These are phyloP conservation scores for Drosophila recens DNA, from an alignment of 2,888 invertebrate species.

Conservation along the genomic window DNA sequence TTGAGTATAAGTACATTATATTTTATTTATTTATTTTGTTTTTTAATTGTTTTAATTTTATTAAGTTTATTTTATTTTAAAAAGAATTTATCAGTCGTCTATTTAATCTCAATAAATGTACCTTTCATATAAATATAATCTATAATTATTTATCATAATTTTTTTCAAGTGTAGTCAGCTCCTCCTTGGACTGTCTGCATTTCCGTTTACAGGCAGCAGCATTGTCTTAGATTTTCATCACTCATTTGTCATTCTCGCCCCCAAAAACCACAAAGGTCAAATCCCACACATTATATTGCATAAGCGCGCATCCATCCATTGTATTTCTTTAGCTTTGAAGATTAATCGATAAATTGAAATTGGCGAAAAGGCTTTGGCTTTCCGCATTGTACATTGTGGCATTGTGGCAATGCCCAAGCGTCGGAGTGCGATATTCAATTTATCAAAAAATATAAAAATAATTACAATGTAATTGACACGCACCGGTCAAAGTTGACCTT, in stretches of 20 bases:
- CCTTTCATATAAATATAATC: not conserved
- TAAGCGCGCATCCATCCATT: conserved; percentile 54
- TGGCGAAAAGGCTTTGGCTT: conserved; percentile 39
- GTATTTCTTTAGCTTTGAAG: conserved; percentile 38
- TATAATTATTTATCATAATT: not conserved
- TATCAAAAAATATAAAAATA: conserved; percentile 70
- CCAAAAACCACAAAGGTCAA: conserved; percentile 62
- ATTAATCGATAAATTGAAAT: conserved; percentile 59
- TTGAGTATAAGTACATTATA: not conserved
- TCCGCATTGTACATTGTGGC: conserved; percentile 39
- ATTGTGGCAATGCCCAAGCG: not conserved
- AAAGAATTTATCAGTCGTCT: not conserved
- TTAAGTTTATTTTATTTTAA: no score
- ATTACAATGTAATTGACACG: conserved; percentile 79
- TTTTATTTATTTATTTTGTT: no score
- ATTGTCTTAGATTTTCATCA: conserved; percentile 68
- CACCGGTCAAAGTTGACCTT: conserved; percentile 56
- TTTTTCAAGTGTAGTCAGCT: conserved; percentile 26
- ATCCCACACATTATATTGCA: conserved; percentile 76
- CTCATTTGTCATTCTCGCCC: conserved; percentile 68
- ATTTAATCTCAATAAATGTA: no score
- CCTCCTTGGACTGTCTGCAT: conserved; percentile 30
- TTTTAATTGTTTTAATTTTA: not conserved
- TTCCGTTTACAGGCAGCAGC: conserved; percentile 53
- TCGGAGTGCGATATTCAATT: conserved; percentile 69